Conservation (phyloP, 2,113 vertebrate species). For the Peromyscus polionotus region DNA sequence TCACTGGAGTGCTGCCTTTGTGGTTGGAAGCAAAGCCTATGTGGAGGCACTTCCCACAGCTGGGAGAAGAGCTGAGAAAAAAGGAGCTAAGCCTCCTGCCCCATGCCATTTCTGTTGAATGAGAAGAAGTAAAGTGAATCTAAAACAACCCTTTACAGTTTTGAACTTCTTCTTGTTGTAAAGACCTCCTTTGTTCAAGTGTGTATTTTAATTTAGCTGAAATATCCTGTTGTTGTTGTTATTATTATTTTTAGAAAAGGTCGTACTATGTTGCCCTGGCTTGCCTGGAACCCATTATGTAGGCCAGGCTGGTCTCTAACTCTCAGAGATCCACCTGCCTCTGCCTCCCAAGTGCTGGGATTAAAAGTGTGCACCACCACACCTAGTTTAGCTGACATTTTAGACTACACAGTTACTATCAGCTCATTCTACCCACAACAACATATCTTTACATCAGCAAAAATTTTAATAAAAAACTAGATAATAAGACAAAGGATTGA, state of each 20-base stretch:
- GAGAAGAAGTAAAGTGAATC: background rate
- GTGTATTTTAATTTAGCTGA: background rate
- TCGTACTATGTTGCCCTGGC: background rate
- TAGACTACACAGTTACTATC: slow-evolving; percentile 53
- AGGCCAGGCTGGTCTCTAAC: background rate
- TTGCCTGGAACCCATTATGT: background rate
- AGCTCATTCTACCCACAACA: slow-evolving; percentile 75
- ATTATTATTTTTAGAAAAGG: background rate
- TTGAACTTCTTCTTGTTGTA: background rate
- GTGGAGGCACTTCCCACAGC: background rate
- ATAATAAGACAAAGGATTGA: slow-evolving; percentile 66
- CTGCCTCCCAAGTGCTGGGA: background rate
- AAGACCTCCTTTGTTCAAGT: background rate
- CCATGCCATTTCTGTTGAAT: background rate
- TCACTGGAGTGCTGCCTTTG: slow-evolving; percentile 61
- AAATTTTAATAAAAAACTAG: slow-evolving; percentile 75
- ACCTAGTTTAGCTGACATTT: background rate
- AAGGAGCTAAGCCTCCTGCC: background rate
- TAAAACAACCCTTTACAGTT: background rate
- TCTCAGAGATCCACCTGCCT: background rate
- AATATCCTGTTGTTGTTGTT: background rate
- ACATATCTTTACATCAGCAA: slow-evolving; percentile 73
- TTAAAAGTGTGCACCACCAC: background rate
- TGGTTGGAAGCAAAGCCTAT: background rate
- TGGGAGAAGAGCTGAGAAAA: background rate